phyloP scores from a whole-genome alignment of 2,888 invertebrate species.

The Drosophila prolongata region DNA sequence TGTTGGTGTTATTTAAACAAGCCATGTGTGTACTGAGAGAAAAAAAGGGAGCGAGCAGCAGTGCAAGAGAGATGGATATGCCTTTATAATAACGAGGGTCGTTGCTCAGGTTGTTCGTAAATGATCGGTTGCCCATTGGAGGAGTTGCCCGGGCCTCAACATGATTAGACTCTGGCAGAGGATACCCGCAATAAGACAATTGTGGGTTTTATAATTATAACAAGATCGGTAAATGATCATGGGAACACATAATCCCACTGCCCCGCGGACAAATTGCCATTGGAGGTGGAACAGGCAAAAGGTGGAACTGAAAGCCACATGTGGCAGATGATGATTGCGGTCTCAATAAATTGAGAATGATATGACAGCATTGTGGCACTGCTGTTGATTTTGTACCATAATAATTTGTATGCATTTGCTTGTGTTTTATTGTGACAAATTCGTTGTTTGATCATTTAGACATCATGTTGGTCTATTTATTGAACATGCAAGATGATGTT shows the following conservation, averaged over 20 bases:
- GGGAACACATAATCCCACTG: conserved; percentile 24
- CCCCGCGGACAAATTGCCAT: conserved; percentile 29
- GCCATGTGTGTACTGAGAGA: conserved; percentile 22
- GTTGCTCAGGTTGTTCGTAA: conserved; percentile 64
- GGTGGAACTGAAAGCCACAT: conserved; percentile 15
- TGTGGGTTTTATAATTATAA: conserved; percentile 51
- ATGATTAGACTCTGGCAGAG: conserved; percentile 25
- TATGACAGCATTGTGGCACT: conserved; percentile 9
- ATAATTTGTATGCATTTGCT: not conserved
- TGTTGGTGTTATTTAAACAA: conserved; percentile 63
- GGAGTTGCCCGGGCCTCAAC: conserved; percentile 29
- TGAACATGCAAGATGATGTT: no score
- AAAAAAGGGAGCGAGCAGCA: conserved; percentile 1
- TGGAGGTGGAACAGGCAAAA: conserved; percentile 31
- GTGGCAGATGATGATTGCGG: conserved; percentile 18
- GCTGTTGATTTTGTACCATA: not conserved
- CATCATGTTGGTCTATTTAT: no score
- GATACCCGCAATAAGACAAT: conserved; percentile 33
- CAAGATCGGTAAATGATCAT: conserved; percentile 44
- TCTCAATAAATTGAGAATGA: conserved; percentile 9
- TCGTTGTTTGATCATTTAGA: not conserved
- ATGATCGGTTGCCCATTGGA: conserved; percentile 64
- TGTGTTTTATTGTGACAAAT: not conserved
- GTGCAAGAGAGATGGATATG: conserved; percentile 52
- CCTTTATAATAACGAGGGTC: conserved; percentile 76